Evolutionary conservation across 2,888 invertebrate genomes (phyloP), one percentile per base, ranked within the genome.

Genomic region (Polymixis flavicincta): DNA sequence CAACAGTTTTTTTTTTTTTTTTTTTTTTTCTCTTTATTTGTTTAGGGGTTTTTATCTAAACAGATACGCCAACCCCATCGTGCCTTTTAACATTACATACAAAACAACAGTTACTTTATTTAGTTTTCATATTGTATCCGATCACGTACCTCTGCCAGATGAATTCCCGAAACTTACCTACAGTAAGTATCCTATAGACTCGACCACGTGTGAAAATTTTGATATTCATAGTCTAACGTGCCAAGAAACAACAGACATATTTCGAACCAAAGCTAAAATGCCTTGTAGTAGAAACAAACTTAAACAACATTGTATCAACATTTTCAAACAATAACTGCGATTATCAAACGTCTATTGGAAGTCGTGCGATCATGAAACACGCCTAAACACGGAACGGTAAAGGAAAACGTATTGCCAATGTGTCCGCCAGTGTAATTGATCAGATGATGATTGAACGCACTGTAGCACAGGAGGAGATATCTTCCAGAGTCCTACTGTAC

Each of bases 381-480:
- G 42, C 63, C 64, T 69, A 71, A 71, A 72, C 57, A 83, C 25
- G 25, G 28, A 69, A 59, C 37, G 32, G n/a, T 66, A 59, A 67
- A 68, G 64, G 17, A 13, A 74, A 73, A 67, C 63, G 37, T 75
- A 71, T 76, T 78, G 60, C 71, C 69, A 78, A 79, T 74, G 72
- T 71, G 71, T 80, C 59, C 74, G 78, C 76, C 60, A 71, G 69
- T 79, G 71, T 85, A 82, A 85, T 82, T 87, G 84, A 83, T 80
- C 74, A 61, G 77, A 85, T 79, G 83, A 75, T 87, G 84, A 87
- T 88, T 89, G 83, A 80, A 79, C 52, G 54, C n/a, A 59, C 52
- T 59, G 50, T 14, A 73, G 28, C 28, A 71, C 37, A 25, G 3
- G 73, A 69, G 25, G 14, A 61, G 14, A 61, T 57, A 82, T 25